These are phyloP conservation scores for Sardinella longiceps DNA, from an alignment of 2,797 vertebrate species.

Conservation along the genomic window DNA sequence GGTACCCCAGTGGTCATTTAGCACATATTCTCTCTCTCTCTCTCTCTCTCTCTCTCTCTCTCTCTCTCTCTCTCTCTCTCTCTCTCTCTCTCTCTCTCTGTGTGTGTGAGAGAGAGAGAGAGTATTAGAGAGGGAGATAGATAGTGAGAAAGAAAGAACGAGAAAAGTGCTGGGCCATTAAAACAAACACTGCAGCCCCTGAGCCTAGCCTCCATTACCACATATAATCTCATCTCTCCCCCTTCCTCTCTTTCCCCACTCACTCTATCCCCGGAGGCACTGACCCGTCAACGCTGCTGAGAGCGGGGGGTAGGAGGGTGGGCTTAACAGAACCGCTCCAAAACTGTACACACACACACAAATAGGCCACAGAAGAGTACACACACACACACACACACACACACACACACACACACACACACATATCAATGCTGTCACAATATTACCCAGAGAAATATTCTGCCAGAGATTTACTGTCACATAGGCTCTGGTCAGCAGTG, in stretches of 20 bases:
- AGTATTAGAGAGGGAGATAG: not conserved
- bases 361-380: not conserved
- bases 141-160: not conserved
- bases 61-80: no score
- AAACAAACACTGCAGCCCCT: not conserved
- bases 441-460: not conserved
- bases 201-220: conserved; percentile 1
- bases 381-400: conserved; percentile 1
- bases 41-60: no score
- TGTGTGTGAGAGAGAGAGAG: not conserved
- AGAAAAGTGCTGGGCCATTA: not conserved
- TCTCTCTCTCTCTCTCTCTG: no score
- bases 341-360: conserved; percentile 6
- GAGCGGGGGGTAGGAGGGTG: not conserved
- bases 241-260: conserved; percentile 27
- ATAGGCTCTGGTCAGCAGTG: not conserved
- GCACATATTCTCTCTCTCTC: not conserved
- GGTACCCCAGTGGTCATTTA: not conserved
- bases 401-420: not conserved
- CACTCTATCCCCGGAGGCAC: conserved; percentile 26
- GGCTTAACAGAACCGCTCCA: conserved; percentile 26
- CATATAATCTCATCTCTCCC: conserved; percentile 1
- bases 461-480: not conserved
- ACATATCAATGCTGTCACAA: not conserved
- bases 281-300: conserved; percentile 28